Percentiles rank a stretch among this genome's conserved stretches.
These are phyloP conservation scores for Glaucopsyche alexis DNA, from an alignment of 2,888 invertebrate genomes.

Conservation along the genomic window DNA sequence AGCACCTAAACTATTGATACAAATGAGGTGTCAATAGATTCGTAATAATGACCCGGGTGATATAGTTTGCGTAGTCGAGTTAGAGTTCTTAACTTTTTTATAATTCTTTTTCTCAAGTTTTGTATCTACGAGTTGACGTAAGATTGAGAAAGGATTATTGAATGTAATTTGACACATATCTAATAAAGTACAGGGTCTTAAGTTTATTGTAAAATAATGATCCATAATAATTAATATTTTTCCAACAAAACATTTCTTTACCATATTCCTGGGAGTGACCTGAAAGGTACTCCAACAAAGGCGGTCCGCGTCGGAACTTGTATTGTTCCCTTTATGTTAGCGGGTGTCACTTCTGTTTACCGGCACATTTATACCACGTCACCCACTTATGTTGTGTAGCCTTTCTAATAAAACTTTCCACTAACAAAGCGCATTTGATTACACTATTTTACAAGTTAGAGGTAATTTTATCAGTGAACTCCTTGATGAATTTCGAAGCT, in stretches of 20 bases:
- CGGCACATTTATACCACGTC: slow-evolving; percentile 50
- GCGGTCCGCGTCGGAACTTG: slow-evolving; percentile 66
- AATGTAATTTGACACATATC: too few relatives aligned
- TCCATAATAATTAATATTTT: slow-evolving; percentile 11
- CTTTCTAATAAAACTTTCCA: slow-evolving; percentile 43
- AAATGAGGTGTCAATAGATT: too few relatives aligned
- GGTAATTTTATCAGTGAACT: neutral
- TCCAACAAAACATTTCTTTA: slow-evolving; percentile 38
- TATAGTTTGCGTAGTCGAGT: too few relatives aligned
- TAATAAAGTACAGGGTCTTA: too few relatives aligned
- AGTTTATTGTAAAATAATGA: neutral
- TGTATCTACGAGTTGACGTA: too few relatives aligned
- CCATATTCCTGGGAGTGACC: slow-evolving; percentile 67
- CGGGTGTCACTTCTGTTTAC: slow-evolving; percentile 55
- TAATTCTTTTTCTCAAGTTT: too few relatives aligned
- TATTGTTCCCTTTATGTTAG: slow-evolving; percentile 68
- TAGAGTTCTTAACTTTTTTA: too few relatives aligned
- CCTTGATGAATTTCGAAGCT: neutral
- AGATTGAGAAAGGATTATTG: too few relatives aligned
- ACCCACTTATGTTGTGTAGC: slow-evolving; percentile 50
- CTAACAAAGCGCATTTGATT: slow-evolving; percentile 31
- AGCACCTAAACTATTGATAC: too few relatives aligned
- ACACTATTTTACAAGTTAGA: neutral
- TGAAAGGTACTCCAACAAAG: slow-evolving; percentile 69
- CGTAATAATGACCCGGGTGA: too few relatives aligned